These are phyloP conservation scores for Xestoiulus laeticollis DNA, from an alignment of 2,888 invertebrate species.

Conservation along the genomic window DNA sequence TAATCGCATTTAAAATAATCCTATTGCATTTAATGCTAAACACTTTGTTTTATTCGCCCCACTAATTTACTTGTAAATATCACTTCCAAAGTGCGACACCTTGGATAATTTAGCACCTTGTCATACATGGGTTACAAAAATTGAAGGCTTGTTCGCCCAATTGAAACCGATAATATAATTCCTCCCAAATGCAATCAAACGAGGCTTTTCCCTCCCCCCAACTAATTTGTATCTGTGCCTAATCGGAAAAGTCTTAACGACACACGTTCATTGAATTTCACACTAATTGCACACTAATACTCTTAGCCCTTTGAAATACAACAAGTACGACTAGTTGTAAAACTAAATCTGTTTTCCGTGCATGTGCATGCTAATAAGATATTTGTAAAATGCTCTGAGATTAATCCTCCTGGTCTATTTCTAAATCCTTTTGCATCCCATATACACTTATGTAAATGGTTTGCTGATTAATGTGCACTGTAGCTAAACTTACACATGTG, in stretches of 20 bases:
- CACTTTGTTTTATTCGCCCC: neutral
- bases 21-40: neutral
- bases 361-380: conserved; percentile 37
- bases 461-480: conserved; percentile 44
- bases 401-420: conserved; percentile 39
- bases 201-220: neutral
- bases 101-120: conserved; percentile 17
- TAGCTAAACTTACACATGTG: neutral
- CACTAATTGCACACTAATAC: conserved; percentile 40
- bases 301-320: conserved; percentile 38
- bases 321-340: conserved; percentile 48
- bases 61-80: neutral
- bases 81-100: neutral
- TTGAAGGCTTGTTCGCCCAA: neutral
- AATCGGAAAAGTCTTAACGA: neutral
- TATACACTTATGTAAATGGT: conserved; percentile 40
- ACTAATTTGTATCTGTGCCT: neutral
- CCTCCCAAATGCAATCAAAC: conserved; percentile 11
- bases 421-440: conserved; percentile 44
- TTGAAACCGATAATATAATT: neutral
- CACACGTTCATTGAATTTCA: conserved; percentile 31
- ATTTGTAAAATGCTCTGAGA: conserved; percentile 47
- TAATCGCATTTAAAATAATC: conserved; percentile 20
- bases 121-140: neutral
- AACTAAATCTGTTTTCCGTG: conserved; percentile 50